Percentiles rank a stretch among this genome's conserved stretches.
Evolutionary conservation across 2,888 invertebrate species (phyloP).

Genomic region (Drosophila niveifrons): DNA sequence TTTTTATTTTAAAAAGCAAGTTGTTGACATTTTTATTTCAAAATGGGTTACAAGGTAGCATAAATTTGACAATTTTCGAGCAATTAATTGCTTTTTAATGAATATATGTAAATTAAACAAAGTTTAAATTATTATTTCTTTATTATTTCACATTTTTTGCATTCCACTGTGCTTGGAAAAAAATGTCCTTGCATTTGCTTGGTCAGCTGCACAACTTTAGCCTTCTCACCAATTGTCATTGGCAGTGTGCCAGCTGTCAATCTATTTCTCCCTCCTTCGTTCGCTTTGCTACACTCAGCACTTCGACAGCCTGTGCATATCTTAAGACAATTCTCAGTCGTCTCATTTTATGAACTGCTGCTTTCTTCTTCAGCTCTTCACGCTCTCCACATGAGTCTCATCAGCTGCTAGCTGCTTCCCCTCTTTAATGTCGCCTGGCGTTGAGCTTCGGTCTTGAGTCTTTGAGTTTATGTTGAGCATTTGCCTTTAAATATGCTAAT

Average conservation of each 20-base stretch:
- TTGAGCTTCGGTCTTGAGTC: conserved; percentile 20
- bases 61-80: too few relatives aligned
- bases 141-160: background rate
- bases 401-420: conserved; percentile 25
- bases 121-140: background rate
- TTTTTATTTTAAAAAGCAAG: too few relatives aligned
- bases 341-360: conserved; percentile 55
- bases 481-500: conserved; percentile 74
- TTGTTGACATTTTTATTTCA: too few relatives aligned
- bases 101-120: too few relatives aligned
- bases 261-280: conserved; percentile 2
- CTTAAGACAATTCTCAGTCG: conserved; percentile 53
- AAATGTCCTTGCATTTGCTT: conserved; percentile 27
- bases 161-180: conserved; percentile 1
- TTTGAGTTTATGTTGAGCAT: conserved; percentile 50
- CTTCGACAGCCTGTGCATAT: conserved; percentile 33
- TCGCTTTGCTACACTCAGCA: background rate
- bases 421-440: conserved; percentile 40
- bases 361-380: conserved; percentile 1
- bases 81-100: too few relatives aligned
- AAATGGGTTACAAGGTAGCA: too few relatives aligned
- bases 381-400: conserved; percentile 40
- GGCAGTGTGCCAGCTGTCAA: conserved; percentile 48
- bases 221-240: conserved; percentile 28
- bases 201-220: conserved; percentile 38